These are phyloP conservation scores for Fragum fragum DNA, from an alignment of 2,888 invertebrate species.

Conservation along the genomic window DNA sequence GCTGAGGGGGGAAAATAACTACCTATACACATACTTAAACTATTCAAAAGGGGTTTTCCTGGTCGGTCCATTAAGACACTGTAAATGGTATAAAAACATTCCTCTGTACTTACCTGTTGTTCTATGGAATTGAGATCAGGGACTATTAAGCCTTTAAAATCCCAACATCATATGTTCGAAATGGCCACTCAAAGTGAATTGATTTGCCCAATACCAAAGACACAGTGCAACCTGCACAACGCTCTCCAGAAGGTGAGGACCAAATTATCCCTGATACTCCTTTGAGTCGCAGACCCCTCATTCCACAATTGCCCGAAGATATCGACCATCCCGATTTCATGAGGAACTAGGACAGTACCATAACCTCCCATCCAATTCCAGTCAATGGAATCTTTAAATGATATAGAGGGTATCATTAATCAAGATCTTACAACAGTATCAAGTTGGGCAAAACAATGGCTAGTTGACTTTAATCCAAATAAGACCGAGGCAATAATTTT, in stretches of 20 bases:
- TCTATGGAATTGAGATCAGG: constrained; percentile 6
- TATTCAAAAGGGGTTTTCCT: no score
- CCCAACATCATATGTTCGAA: neutral
- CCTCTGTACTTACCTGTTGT: no score
- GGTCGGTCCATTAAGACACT: no score
- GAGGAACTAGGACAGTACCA: neutral
- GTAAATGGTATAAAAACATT: no score
- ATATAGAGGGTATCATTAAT: no score
- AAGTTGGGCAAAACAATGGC: no score
- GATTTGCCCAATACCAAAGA: neutral
- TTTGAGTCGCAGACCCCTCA: neutral
- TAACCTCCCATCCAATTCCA: neutral
- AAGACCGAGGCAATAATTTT: no score
- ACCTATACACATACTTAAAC: no score
- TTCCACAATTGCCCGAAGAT: neutral
- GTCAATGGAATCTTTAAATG: no score
- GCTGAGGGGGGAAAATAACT: no score
- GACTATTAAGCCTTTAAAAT: constrained; percentile 6
- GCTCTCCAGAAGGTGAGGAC: neutral
- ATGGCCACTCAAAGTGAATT: neutral
- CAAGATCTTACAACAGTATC: no score
- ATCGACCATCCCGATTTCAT: neutral
- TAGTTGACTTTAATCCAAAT: no score
- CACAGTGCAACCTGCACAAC: neutral
- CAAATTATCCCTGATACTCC: neutral